Conservation (phyloP, 2,797 vertebrate genomes). For the Fratercula arctica region DNA sequence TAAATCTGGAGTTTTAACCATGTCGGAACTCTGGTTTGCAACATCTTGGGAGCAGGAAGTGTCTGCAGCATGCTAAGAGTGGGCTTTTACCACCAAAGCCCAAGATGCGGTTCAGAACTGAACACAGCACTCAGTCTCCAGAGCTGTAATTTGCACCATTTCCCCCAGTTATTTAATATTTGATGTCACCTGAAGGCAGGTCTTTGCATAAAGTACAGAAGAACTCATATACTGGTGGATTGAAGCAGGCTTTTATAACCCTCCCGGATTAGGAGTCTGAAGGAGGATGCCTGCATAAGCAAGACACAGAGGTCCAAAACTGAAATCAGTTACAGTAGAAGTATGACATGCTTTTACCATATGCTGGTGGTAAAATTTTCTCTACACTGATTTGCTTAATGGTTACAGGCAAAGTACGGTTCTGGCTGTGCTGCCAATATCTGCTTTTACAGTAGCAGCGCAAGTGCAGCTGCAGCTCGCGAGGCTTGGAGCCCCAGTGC, state of each 20-base stretch:
- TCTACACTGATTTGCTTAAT: background rate
- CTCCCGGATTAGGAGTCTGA: background rate
- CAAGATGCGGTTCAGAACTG: background rate
- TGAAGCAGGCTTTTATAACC: background rate
- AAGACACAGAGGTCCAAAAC: background rate
- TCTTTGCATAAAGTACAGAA: background rate
- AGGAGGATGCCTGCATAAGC: background rate
- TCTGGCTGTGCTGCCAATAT: background rate
- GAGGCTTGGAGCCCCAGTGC: slow-evolving; percentile 39
- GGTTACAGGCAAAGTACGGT: background rate
- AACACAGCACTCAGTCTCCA: background rate
- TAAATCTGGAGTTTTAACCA: slow-evolving; percentile 26
- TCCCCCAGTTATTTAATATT: slow-evolving; percentile 6
- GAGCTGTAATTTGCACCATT: background rate
- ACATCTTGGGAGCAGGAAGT: background rate
- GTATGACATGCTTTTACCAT: background rate
- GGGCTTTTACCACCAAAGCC: background rate
- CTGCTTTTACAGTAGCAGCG: slow-evolving; percentile 44
- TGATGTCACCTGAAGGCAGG: slow-evolving; percentile 19
- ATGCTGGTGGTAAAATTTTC: background rate
- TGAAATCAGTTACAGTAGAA: background rate
- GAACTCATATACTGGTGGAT: background rate
- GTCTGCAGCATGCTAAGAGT: background rate
- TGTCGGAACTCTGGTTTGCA: background rate
- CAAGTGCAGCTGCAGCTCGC: slow-evolving; percentile 57